Evolutionary conservation across 2,797 vertebrate species (phyloP).

Genomic region (Rhadinocentrus ornatus): DNA sequence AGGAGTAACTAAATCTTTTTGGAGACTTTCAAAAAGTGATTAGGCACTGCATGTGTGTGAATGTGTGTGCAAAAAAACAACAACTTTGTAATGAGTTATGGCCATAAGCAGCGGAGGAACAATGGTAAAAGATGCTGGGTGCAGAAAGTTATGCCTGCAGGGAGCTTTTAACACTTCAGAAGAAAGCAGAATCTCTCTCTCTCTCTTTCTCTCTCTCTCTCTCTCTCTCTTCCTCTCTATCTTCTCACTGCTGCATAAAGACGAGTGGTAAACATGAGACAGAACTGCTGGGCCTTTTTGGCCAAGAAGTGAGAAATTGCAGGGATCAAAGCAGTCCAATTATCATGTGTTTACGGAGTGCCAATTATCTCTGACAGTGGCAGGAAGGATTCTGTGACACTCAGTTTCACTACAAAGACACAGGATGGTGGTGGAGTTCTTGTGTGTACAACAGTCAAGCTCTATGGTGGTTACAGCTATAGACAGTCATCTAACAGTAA

Average conservation of each 20-base stretch:
- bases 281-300: slow-evolving; percentile 69
- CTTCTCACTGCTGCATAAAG: slow-evolving; percentile 70
- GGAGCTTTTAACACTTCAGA: slow-evolving; percentile 80
- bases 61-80: slow-evolving; percentile 23
- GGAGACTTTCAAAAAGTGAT: slow-evolving; percentile 54
- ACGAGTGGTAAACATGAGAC: slow-evolving; percentile 74
- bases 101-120: slow-evolving; percentile 68
- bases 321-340: slow-evolving; percentile 81
- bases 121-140: slow-evolving; percentile 70
- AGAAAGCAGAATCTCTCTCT: slow-evolving; percentile 62
- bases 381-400: slow-evolving; percentile 71
- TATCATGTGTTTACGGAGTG: slow-evolving; percentile 81
- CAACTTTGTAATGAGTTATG: slow-evolving; percentile 72
- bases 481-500: slow-evolving; percentile 52
- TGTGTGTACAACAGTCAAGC: slow-evolving; percentile 51
- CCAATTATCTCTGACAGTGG: slow-evolving; percentile 80
- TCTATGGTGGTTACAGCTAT: slow-evolving; percentile 50
- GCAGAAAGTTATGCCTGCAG: slow-evolving; percentile 72
- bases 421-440: slow-evolving; percentile 56
- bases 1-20: slow-evolving; percentile 46
- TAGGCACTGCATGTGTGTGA: slow-evolving; percentile 51
- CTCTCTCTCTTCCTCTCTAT: slow-evolving; percentile 26
- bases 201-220: slow-evolving; percentile 20
- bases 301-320: slow-evolving; percentile 76
- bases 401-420: slow-evolving; percentile 67